Evolutionary conservation across 2,888 invertebrate genomes (phyloP), one percentile per base, ranked within the genome.

Genomic region (Nymphalis urticae): DNA sequence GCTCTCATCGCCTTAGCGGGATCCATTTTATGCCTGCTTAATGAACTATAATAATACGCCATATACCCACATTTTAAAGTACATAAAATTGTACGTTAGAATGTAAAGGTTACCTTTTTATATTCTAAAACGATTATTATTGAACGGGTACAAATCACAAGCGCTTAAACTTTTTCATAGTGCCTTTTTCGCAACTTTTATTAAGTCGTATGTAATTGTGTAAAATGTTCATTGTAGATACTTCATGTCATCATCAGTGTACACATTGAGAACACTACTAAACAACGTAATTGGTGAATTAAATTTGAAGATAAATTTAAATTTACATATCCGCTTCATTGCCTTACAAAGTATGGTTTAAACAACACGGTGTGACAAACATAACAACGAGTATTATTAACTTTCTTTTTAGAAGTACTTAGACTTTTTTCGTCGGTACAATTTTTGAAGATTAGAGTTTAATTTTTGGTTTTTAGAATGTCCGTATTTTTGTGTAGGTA

Each of bases 291-390:
- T 63, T 63, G 51, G n/a, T 54, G 51, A 36, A 53, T 53, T 70
- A 71, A 70, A 69, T 67, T 64, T 68, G 66, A 72, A 71, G 71
- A 67, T 73, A 65, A 62, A 69, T 72, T 72, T 73, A 69, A 75
- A 76, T 67, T 73, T 69, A 69, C 63, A 67, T 75, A 74, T 76
- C 76, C 75, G 75, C 70, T 73, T 64, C 70, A 71, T 58, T 60
- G 54, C 60, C 53, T 73, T 62, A 47, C 19, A 42, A 1, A 42
- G 58, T 58, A 58, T 6, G 58, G 58, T 58, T 36, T 58, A 42
- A 58, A 42, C 42, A 58, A 42, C 42, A 42, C 13, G 13, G 13
- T 42, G 13, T 42, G 13, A 42, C 42, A 42, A 32, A 27, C 27
- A 3, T 27, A 2, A 27, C 9, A 13, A 4, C 13, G 9, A 42